Evolutionary conservation across 2,888 invertebrate genomes (phyloP).

Genomic region (Drosophila multiciliata): DNA sequence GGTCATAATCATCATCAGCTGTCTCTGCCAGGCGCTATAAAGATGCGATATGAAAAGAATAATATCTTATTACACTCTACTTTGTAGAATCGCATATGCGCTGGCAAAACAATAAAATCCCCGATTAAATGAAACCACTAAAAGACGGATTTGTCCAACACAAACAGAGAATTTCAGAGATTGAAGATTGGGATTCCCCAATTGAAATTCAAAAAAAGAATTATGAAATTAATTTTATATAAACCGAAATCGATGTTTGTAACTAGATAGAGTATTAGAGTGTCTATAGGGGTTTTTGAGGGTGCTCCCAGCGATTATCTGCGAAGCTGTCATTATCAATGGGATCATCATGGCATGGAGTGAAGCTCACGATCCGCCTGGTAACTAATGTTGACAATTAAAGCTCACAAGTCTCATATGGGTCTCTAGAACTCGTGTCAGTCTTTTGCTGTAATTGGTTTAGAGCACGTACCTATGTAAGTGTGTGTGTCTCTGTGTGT

Average conservation of each 20-base stretch:
- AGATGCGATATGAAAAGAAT: slow-evolving; percentile 42
- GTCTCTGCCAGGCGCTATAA: slow-evolving; percentile 41
- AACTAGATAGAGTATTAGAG: slow-evolving; percentile 7
- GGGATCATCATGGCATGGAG: slow-evolving; percentile 42
- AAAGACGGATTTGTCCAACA: not conserved
- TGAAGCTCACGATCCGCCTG: slow-evolving; percentile 56
- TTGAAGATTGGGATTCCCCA: not conserved
- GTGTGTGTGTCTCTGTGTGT: slow-evolving; percentile 2
- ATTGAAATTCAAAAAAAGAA: not conserved
- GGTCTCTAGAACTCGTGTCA: slow-evolving; percentile 62
- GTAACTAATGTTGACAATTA: slow-evolving; percentile 57
- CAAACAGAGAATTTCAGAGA: not conserved
- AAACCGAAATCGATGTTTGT: not conserved
- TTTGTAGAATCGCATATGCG: not conserved
- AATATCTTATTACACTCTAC: slow-evolving; percentile 37
- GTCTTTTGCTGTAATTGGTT: slow-evolving; percentile 61
- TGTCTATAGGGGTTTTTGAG: not conserved
- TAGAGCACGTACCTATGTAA: slow-evolving; percentile 61
- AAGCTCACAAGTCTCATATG: slow-evolving; percentile 43
- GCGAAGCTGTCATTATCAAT: slow-evolving; percentile 47
- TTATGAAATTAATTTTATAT: not conserved
- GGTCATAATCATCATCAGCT: slow-evolving; percentile 26
- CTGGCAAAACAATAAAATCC: not conserved
- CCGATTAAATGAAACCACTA: not conserved
- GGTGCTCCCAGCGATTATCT: slow-evolving; percentile 1